Evolutionary conservation across 2,113 vertebrate species (phyloP), one percentile per base, ranked within the genome.

Genomic region (Raja brachyura): DNA sequence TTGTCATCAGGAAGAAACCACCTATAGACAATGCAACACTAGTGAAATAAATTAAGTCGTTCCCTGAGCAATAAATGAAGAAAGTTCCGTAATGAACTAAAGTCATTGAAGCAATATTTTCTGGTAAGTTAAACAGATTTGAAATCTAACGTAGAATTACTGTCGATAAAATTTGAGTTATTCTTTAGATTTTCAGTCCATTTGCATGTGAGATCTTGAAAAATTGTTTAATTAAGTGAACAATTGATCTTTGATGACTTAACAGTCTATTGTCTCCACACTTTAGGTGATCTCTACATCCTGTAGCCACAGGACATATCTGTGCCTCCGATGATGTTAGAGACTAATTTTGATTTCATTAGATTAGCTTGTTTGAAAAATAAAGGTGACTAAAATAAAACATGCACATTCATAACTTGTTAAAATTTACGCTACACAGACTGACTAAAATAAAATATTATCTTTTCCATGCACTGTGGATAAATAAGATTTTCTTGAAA

Each of bases 41-140:
- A 94, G 94, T 96, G 94, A 96, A 97, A 97, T 95, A 94, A 96
- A 97, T 97, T 95, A 94, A 96, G 94, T 93, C 94, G 95, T 94
- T 95, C 93, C 93, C 16, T 94, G 66, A 94, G 61, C 93, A 95
- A 93, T 73, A 94, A 93, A 94, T 93, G 1, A 93, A 95, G 94
- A 95, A 95, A 93, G 94, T 93, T 93, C 96, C 94, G 94, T 11
- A 94, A 22, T 93, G 93, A 93, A 86, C 81, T 94, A 95, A 93
- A 33, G 94, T 93, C 18, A 48, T 18, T 54, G 48, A 74, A 48
- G 9, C 73, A 8, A 92, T 74, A 92, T 6, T 74, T 22, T 92
- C 68, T 92, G 4, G 63, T 63, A 73, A 73, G 86, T 90, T 70
- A 66, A 68, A 90, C 66, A 14, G 39, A 48, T 1, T 85, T 54